phyloP scores from a whole-genome alignment of 2,797 vertebrate genomes.

The Pelodytes ibericus region DNA sequence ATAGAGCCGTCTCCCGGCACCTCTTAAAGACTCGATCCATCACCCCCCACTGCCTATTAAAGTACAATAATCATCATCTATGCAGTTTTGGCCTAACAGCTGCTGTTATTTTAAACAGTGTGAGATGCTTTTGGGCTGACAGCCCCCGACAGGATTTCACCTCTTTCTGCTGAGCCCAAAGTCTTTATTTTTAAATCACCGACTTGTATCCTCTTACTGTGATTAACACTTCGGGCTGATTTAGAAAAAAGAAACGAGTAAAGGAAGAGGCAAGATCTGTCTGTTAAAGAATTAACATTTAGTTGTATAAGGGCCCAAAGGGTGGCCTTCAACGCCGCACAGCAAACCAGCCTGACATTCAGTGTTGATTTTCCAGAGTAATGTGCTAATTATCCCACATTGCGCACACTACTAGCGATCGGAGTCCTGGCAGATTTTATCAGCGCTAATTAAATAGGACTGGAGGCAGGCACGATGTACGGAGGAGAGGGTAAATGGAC shows the following conservation, averaged over 20 bases:
- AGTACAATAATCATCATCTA: conserved; percentile 49
- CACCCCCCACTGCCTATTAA: neutral
- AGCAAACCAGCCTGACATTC: neutral
- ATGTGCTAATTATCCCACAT: neutral
- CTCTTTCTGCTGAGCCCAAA: conserved; percentile 53
- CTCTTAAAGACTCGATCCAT: neutral
- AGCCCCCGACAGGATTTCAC: conserved; percentile 36
- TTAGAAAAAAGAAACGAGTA: conserved; percentile 6
- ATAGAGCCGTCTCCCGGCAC: neutral
- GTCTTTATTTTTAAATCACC: conserved; percentile 50
- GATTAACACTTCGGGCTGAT: conserved; percentile 29
- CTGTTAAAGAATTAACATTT: neutral
- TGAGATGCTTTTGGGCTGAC: conserved; percentile 42
- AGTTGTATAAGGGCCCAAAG: neutral
- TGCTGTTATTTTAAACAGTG: conserved; percentile 56
- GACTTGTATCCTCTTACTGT: conserved; percentile 43
- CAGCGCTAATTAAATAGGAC: neutral
- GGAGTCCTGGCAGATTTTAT: neutral
- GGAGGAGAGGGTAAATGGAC: neutral
- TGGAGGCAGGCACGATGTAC: neutral
- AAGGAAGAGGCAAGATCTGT: neutral
- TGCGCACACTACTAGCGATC: neutral
- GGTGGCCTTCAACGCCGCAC: neutral
- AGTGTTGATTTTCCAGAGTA: neutral
- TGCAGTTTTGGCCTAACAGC: conserved; percentile 44